Conservation (phyloP, 2,113 vertebrate genomes). For the Taurulus bubalis region DNA sequence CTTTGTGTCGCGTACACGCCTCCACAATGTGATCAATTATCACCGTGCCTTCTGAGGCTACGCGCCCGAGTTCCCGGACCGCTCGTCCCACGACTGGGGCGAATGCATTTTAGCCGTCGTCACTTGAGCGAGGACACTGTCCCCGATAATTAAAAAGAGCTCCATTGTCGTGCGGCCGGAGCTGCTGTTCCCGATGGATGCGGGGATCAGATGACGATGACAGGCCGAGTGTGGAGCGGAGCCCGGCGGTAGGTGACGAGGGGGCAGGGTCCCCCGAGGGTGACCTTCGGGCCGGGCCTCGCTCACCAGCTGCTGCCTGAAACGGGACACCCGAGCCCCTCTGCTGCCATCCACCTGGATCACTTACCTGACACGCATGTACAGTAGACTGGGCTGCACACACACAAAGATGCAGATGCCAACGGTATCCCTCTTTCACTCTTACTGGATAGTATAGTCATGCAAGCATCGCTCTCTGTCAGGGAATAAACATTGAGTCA, state of each 20-base stretch:
- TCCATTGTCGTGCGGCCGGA: slow-evolving; percentile 65
- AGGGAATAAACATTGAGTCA: background rate
- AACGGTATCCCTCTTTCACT: slow-evolving; percentile 19
- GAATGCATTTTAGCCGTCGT: slow-evolving; percentile 60
- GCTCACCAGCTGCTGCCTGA: slow-evolving; percentile 83
- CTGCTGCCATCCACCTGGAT: slow-evolving; percentile 74
- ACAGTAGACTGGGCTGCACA: slow-evolving; percentile 17
- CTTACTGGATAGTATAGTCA: background rate
- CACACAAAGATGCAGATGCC: slow-evolving; percentile 46
- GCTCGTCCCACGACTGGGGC: slow-evolving; percentile 46
- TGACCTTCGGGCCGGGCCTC: slow-evolving; percentile 69
- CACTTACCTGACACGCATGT: slow-evolving; percentile 69
- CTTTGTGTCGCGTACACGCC: slow-evolving; percentile 53
- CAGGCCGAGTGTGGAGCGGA: slow-evolving; percentile 54
- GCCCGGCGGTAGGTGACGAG: slow-evolving; percentile 31
- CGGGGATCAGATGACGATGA: slow-evolving; percentile 75
- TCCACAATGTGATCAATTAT: slow-evolving; percentile 73
- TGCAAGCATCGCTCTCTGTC: slow-evolving; percentile 10
- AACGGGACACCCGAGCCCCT: slow-evolving; percentile 74
- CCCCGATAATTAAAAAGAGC: slow-evolving; percentile 82
- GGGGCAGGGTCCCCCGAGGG: slow-evolving; percentile 56
- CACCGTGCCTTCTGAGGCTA: slow-evolving; percentile 42
- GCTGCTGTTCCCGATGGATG: slow-evolving; percentile 58
- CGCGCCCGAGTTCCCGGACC: slow-evolving; percentile 60
- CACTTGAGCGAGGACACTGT: slow-evolving; percentile 61